Base-by-base conservation (phyloP, 1,140 invertebrate species). In the Drosophila sp. region DNA sequence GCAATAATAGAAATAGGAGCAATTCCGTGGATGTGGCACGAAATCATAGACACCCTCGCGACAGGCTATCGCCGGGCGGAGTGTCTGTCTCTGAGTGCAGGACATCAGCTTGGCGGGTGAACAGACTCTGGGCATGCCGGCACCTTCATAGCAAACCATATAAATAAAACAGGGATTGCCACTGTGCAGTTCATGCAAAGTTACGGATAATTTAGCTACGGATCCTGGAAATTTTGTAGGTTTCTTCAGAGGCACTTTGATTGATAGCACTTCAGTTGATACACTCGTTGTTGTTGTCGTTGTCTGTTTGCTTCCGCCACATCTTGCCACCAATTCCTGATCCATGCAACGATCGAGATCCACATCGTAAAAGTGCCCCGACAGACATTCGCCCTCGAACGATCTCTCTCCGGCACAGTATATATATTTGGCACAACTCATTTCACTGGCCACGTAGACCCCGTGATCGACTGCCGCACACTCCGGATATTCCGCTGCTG, bases 1-100 rank as follows among this genome's bases (percentile, higher is more conserved):
- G 41, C 82, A 85, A 67, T 73, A 85, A 60, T 84, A 84, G 50
- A 78, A 85, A 30, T 84, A 85, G 8, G 72, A 69, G n/a, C 82
- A 85, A 5, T 78, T 70, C 0, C 60, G 30, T 1, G 82, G 55
- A 70, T 85, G 74, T 8, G 82, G 74, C 67, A 85, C 68, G 41
- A 74, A 85, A 3, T 82, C 80, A 57, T 80, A 80, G 4, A 80
- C 63, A 11, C 80, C 82, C 1, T 30, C n/a, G 6, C 29, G 60
- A 54, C 82, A 85, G n/a, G 47, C 58, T 6, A 27, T 60, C 8
- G 78, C 47, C 3, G 66, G 33, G n/a, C 66, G 44, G 0, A 66
- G 7, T 0, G 67, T 47, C n/a, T 62, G 62, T 1, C 35, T 30
- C 0, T 76, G 68, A 6, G 38, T 65, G 62, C 82, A 86, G 33